phyloP scores from a whole-genome alignment of 2,113 vertebrate genomes.

The Otis tarda region DNA sequence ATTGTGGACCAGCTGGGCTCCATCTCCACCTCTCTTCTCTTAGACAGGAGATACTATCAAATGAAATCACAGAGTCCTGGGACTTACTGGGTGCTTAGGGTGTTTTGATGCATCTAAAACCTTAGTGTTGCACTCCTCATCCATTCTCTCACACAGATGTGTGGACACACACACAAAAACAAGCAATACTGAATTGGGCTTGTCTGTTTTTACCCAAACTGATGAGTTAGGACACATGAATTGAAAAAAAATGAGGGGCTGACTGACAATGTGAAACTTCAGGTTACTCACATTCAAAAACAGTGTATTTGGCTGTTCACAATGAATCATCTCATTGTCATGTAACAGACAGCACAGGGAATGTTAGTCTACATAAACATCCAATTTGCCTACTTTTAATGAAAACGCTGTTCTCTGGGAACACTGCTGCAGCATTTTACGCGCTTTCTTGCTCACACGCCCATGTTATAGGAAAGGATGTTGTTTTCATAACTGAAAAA shows the following conservation, averaged over 20 bases:
- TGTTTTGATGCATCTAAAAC: neutral
- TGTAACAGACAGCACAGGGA: neutral
- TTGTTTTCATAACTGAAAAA: constrained; percentile 6
- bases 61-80: neutral
- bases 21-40: neutral
- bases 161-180: rapidly evolving
- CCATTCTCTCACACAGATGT: neutral
- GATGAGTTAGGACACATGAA: neutral
- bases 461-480: neutral
- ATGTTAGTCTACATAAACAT: neutral
- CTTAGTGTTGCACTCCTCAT: neutral
- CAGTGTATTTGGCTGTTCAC: neutral
- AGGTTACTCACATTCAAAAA: neutral
- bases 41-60: neutral
- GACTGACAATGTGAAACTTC: neutral
- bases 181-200: neutral
- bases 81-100: neutral
- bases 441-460: constrained; percentile 8
- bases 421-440: neutral
- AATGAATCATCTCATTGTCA: neutral
- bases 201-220: neutral
- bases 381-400: neutral
- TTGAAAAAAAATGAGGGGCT: neutral
- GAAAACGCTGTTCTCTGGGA: neutral
- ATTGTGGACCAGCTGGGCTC: neutral